Base-by-base conservation (phyloP, 2,113 vertebrate species). In the Picathartes gymnocephalus region DNA sequence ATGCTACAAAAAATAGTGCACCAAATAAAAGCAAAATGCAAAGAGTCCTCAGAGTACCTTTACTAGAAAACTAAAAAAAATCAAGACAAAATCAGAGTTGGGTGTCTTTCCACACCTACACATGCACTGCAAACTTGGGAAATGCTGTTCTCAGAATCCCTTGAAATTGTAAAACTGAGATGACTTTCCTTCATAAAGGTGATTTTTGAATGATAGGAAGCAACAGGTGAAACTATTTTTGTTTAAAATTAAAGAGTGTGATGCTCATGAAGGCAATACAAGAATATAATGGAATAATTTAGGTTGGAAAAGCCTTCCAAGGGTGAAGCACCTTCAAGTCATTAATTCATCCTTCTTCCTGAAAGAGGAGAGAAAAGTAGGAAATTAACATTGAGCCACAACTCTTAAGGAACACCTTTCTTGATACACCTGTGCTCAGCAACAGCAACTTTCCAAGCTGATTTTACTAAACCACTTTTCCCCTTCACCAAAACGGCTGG, bases 341-440 rank as follows among this genome's bases (percentile, higher is more conserved):
- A 50, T 45, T 19, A 50, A 86, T 35, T 69, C 9, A 33, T 17
- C 18, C 7, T 51, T 84, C 24, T 72, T 70, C 45, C 79, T 60
- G 35, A 66, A 81, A 56, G 5, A 73, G 16, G 35, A 72, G 7
- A 10, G 15, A n/a, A 53, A 57, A 57, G 8, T 0, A 68, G 21
- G 10, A 42, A 16, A 66, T 30, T 11, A 40, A 13, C 15, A n/a
- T 0, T 0, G 4, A 62, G 33, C 4, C 6, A 4, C 33, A 68
- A 22, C 11, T 35, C 18, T 51, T 28, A 9, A 31, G 39, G 56
- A 92, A 71, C 6, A 13, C 7, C 23, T 2, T 42, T 83, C 39
- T 84, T 51, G 17, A 21, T 10, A 27, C 2, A 44, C 7, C 23
- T 17, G 44, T 20, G 27, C 19, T 77, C n/a, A 69, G 20, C 10